Percentiles rank a stretch among this genome's conserved stretches.
Evolutionary conservation across 2,888 invertebrate genomes (phyloP).

Genomic region (Dinocampus coccinellae): DNA sequence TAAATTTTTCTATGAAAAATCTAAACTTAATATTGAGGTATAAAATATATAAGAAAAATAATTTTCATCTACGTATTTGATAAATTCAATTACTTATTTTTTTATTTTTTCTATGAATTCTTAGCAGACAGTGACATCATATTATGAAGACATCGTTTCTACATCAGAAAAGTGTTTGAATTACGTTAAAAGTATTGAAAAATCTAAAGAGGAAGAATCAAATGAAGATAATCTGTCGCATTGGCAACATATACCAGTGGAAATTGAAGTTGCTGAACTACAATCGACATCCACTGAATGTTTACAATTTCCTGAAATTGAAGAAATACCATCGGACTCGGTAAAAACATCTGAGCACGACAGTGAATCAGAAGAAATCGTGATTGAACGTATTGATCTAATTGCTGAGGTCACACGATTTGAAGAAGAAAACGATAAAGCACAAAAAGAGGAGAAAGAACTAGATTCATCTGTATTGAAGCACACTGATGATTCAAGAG

Average conservation of each 20-base stretch:
- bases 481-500: constrained; percentile 51
- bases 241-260: constrained; percentile 51
- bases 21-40: constrained; percentile 72
- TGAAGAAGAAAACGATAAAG: constrained; percentile 46
- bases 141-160: constrained; percentile 59
- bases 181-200: constrained; percentile 62
- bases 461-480: constrained; percentile 39
- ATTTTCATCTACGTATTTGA: constrained; percentile 70
- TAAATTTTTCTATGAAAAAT: constrained; percentile 74
- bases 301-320: constrained; percentile 64
- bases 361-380: constrained; percentile 49
- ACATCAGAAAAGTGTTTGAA: constrained; percentile 65
- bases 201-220: constrained; percentile 46
- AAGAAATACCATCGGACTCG: constrained; percentile 60
- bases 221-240: constrained; percentile 43
- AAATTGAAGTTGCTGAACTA: constrained; percentile 63
- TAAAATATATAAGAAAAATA: constrained; percentile 62
- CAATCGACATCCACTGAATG: constrained; percentile 63
- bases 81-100: constrained; percentile 54
- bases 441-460: constrained; percentile 41
- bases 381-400: constrained; percentile 61
- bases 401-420: constrained; percentile 55
- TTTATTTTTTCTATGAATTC: neutral
- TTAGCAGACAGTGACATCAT: constrained; percentile 61
- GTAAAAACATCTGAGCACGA: constrained; percentile 27